Evolutionary conservation across 2,888 invertebrate genomes (phyloP), one percentile per base, ranked within the genome.

Genomic region (Oscheius sp.): DNA sequence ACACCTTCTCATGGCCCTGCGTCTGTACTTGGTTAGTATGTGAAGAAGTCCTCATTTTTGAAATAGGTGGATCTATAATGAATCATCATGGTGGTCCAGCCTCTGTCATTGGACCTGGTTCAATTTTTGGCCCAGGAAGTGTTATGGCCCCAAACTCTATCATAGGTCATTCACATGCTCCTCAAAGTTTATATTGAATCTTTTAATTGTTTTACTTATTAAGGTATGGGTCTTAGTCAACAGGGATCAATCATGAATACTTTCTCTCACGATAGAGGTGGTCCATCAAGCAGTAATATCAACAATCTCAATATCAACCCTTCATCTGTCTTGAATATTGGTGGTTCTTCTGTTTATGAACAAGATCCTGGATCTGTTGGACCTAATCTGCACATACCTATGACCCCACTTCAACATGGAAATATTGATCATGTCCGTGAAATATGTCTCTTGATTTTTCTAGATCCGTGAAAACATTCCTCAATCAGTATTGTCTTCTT

Each of bases 401-500:
- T 85, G 84, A 84, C 84, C 20, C 84, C 84, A 8, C 67, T 84
- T 9, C 72, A 74, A 17, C 70, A 66, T 28, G 20, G 12, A 30
- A 30, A n/a, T 28, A 47, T 65, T 9, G 68, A 70, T 26, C 67
- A 72, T n/a, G 68, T 72, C 14, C 28, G 66, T 44, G 2, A 20
- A 0, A 17, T 36, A 14, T 50, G 36, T 45, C 17, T 1, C 9
- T n/a, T 44, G 28, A 1, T 3, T 12, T 24, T 20, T 65, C 32
- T 17, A 65, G 50, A 61, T 65, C 2, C 66, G 72, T 8, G 71
- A 74, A 38, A 41, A 59, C 36, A 62, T 62, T 30, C 62, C 62
- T 3, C 62, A 61, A 36, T 67, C 67, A 33, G 74, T 73, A 44
- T 68, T 74, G 17, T 70, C 75, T 8, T 63, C 70, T 20, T 54